Base-by-base conservation (phyloP, 2,888 invertebrate genomes). In the Pheosia tremula region DNA sequence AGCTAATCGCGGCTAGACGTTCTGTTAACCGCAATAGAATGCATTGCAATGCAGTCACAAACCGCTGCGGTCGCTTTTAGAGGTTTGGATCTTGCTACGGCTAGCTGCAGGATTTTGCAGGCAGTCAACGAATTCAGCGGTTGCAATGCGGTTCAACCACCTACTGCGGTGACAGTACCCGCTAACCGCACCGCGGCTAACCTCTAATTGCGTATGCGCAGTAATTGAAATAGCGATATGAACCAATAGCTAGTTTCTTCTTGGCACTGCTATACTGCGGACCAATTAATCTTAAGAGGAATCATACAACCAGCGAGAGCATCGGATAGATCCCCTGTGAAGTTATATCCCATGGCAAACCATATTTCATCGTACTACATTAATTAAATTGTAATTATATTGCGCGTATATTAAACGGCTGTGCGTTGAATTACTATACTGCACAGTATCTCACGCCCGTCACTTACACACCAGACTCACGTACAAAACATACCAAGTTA, bases 401-500 rank as follows among this genome's bases (percentile, higher is more conserved):
- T 24, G 56, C 56, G 56, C 39, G 39, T 56, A 56, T 11, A 41
- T 5, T 37, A 41, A 8, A 39, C 41, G 53, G 11, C 37, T 38
- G 37, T 37, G 65, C 68, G 70, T 59, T 24, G 1, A 24, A 24
- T 24, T 47, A 57, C 47, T n/a, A 63, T 56, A 52, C 60, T 55
- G 58, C 58, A 56, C 66, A 60, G 68, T 45, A 55, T 47, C 37
- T 24, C 53, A 37, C 53, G 38, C 53, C 37, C 39, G n/a, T 13
- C 39, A 55, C 43, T 9, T 36, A 58, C 55, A 53, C 52, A 57
- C 8, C 41, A 60, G 10, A 60, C 58, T 45, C 58, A 60, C 59
- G 63, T 57, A 45, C 57, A 49, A 9, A 45, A 45, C 56, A 45
- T 43, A 41, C 36, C 43, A 86, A 84, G 79, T 84, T 78, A 79